Conservation (phyloP, 1,140 invertebrate species). For the Caenorhabditis remanei region DNA sequence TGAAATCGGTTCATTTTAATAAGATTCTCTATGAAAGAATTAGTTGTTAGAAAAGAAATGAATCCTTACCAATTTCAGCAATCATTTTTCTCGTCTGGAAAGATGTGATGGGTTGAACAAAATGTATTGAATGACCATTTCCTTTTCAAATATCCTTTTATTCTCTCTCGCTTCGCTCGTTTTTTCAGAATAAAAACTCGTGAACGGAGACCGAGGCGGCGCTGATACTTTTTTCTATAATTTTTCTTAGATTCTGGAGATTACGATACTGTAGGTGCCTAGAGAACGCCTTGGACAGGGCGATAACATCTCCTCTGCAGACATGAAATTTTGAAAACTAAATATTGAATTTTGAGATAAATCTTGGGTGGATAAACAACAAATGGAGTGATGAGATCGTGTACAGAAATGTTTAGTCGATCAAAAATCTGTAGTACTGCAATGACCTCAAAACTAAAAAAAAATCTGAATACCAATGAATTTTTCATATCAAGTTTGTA, state of each 20-base stretch:
- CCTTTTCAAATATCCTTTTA: background rate
- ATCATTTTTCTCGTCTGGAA: background rate
- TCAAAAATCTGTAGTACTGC: no score
- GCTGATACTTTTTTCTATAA: background rate
- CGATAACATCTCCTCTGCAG: no score
- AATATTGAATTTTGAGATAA: no score
- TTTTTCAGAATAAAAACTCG: background rate
- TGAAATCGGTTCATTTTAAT: background rate
- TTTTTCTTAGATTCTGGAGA: background rate
- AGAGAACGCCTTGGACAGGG: background rate
- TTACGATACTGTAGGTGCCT: background rate
- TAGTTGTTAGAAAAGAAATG: background rate
- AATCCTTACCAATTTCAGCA: slow-evolving; percentile 10
- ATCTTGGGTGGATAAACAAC: no score
- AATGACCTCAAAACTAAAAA: no score
- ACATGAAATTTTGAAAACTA: no score
- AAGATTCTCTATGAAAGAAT: background rate
- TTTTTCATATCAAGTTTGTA: no score
- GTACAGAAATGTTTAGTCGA: no score
- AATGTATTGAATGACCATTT: background rate
- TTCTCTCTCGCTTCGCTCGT: background rate
- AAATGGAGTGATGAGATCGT: no score
- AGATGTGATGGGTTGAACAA: background rate
- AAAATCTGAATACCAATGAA: no score
- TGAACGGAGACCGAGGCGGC: background rate